A percentile compares a stretch with the other conserved stretches of the same genome.
These are phyloP conservation scores for Platypus cylindrus DNA, from an alignment of 2,888 invertebrate genomes.

Conservation along the genomic window DNA sequence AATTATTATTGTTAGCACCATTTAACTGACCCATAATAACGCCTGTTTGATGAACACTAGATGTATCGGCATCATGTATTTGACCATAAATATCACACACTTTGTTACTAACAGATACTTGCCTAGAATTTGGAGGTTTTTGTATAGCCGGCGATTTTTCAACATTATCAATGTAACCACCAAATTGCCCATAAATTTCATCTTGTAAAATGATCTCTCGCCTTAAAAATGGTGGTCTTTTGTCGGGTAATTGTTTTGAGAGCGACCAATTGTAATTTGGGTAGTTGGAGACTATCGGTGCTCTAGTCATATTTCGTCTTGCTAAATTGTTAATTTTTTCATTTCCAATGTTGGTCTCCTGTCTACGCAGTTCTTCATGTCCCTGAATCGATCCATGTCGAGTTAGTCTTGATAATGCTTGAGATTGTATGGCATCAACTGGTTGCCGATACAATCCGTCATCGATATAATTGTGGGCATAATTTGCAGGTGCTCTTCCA, in stretches of 20 bases:
- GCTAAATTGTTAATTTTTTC: too few relatives aligned
- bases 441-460: slow-evolving; percentile 15
- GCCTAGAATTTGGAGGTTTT: slow-evolving; percentile 11
- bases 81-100: slow-evolving; percentile 35
- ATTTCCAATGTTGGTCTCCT: too few relatives aligned
- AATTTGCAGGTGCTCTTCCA: neutral
- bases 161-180: slow-evolving; percentile 17
- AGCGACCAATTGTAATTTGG: slow-evolving; percentile 7
- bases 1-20: slow-evolving; percentile 15
- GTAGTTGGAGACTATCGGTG: slow-evolving; percentile 5
- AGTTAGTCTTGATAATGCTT: slow-evolving; percentile 8
- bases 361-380: slow-evolving; percentile 20
- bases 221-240: slow-evolving; percentile 7
- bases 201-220: slow-evolving; percentile 21
- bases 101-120: slow-evolving; percentile 29
- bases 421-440: slow-evolving; percentile 12
- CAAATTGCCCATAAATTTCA: slow-evolving; percentile 22
- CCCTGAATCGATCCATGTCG: slow-evolving; percentile 21
- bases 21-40: slow-evolving; percentile 31
- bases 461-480: slow-evolving; percentile 4
- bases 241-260: slow-evolving; percentile 3
- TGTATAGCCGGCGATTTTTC: slow-evolving; percentile 6
- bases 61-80: slow-evolving; percentile 29
- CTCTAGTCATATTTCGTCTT: slow-evolving; percentile 8
- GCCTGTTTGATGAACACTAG: slow-evolving; percentile 20